Percentiles rank a stretch among this genome's conserved stretches.
phyloP scores from a whole-genome alignment of 2,113 vertebrate species.

The Salvelinus alpinus region DNA sequence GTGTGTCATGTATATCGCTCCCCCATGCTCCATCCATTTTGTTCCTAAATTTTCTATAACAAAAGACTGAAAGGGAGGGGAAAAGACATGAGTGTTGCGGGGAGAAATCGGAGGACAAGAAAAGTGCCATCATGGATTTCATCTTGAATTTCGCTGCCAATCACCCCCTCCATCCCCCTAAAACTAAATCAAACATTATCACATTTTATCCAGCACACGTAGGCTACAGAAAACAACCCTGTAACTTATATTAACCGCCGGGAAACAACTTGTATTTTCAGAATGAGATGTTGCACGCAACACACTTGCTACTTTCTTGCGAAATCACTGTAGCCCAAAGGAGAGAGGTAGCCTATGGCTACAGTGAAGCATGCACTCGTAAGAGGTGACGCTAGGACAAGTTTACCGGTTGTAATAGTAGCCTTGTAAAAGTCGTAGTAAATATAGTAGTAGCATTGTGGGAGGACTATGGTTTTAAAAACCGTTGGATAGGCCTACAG shows the following conservation, averaged over 20 bases:
- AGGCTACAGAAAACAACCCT: constrained; percentile 10
- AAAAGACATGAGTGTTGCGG: constrained; percentile 63
- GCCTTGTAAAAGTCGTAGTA: constrained; percentile 37
- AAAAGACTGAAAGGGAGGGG: constrained; percentile 78
- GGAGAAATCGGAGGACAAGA: constrained; percentile 52
- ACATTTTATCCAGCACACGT: constrained; percentile 4
- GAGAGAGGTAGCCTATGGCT: constrained; percentile 16
- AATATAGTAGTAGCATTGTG: constrained; percentile 51
- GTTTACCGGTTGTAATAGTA: constrained; percentile 42
- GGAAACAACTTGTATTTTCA: constrained; percentile 25
- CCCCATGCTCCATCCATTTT: constrained; percentile 74
- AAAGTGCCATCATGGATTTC: constrained; percentile 79
- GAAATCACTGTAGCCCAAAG: constrained; percentile 30
- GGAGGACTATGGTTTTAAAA: constrained; percentile 1
- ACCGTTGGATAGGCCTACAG: neutral
- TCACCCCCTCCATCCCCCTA: constrained; percentile 51
- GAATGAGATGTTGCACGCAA: constrained; percentile 29
- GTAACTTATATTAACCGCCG: constrained; percentile 38
- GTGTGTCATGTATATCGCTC: constrained; percentile 70
- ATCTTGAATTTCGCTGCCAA: constrained; percentile 72
- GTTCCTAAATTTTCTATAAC: constrained; percentile 79
- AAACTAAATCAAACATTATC: constrained; percentile 26
- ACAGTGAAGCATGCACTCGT: constrained; percentile 22
- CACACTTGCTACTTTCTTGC: constrained; percentile 57
- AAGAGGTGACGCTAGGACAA: constrained; percentile 73